Conservation (phyloP, 2,888 invertebrate genomes). For the Resseliella maxima region DNA sequence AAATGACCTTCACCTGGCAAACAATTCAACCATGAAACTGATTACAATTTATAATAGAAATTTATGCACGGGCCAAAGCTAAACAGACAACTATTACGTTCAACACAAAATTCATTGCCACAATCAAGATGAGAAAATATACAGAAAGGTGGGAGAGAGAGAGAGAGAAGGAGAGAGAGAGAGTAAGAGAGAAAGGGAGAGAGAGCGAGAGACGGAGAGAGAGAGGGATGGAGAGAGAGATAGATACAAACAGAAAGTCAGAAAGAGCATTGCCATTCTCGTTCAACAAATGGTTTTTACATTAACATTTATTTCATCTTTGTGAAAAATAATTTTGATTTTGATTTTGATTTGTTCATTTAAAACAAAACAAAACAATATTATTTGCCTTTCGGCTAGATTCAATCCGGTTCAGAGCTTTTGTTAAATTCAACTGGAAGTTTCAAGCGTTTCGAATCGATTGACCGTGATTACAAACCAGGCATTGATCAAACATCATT, state of each 20-base stretch:
- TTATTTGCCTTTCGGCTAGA: slow-evolving; percentile 65
- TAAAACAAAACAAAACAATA: too few relatives aligned
- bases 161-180: too few relatives aligned
- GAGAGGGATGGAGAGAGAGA: too few relatives aligned
- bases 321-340: neutral
- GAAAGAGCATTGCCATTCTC: too few relatives aligned
- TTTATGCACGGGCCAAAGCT: neutral
- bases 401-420: slow-evolving; percentile 75
- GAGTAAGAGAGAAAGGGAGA: too few relatives aligned
- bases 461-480: slow-evolving; percentile 71
- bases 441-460: slow-evolving; percentile 75
- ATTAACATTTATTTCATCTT: neutral
- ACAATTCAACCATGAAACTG: slow-evolving; percentile 34
- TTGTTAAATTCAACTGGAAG: slow-evolving; percentile 73
- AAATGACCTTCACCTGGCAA: slow-evolving; percentile 51
- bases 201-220: too few relatives aligned
- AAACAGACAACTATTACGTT: neutral
- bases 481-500: slow-evolving; percentile 68
- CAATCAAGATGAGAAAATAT: neutral
- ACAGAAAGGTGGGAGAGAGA: too few relatives aligned
- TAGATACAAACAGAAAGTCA: too few relatives aligned
- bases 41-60: slow-evolving; percentile 44
- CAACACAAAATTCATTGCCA: neutral
- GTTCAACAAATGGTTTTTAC: neutral
- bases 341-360: neutral